A percentile compares a stretch with the other conserved stretches of the same genome.
Evolutionary conservation across 2,888 invertebrate species (phyloP).

Genomic region (Ormyrus pomaceus): DNA sequence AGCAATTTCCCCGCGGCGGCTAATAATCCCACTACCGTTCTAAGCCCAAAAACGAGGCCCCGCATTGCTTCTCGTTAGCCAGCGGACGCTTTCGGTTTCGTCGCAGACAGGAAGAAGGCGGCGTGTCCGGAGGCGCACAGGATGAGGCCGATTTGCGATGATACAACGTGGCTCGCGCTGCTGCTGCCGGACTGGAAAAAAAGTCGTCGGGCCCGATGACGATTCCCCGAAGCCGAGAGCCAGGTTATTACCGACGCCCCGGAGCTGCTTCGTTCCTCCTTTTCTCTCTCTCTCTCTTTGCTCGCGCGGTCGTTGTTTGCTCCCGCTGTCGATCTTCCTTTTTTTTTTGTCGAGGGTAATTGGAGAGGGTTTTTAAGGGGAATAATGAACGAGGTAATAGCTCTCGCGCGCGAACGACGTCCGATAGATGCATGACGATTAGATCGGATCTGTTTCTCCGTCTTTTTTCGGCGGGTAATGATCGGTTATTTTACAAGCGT

Average conservation of each 20-base stretch:
- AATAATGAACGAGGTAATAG: slow-evolving; percentile 42
- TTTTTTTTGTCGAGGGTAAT: slow-evolving; percentile 1
- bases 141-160: slow-evolving; percentile 57
- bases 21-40: too few relatives aligned
- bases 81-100: slow-evolving; percentile 32
- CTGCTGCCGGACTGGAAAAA: slow-evolving; percentile 16
- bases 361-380: neutral
- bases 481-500: slow-evolving; percentile 35
- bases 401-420: slow-evolving; percentile 2
- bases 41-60: neutral
- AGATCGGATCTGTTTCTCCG: slow-evolving; percentile 19
- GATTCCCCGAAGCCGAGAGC: slow-evolving; percentile 50
- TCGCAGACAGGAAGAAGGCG: slow-evolving; percentile 49
- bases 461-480: slow-evolving; percentile 45
- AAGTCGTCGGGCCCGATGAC: slow-evolving; percentile 29
- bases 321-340: slow-evolving; percentile 26
- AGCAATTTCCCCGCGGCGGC: too few relatives aligned
- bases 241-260: slow-evolving; percentile 32
- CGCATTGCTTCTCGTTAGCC: slow-evolving; percentile 37
- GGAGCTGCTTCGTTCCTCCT: neutral
- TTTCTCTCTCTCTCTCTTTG: neutral
- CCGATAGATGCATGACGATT: slow-evolving; percentile 27
- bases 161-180: slow-evolving; percentile 23
- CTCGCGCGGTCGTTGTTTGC: neutral
- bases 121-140: slow-evolving; percentile 51